phyloP scores from a whole-genome alignment of 2,888 invertebrate species.

The Platycnemis pennipes region DNA sequence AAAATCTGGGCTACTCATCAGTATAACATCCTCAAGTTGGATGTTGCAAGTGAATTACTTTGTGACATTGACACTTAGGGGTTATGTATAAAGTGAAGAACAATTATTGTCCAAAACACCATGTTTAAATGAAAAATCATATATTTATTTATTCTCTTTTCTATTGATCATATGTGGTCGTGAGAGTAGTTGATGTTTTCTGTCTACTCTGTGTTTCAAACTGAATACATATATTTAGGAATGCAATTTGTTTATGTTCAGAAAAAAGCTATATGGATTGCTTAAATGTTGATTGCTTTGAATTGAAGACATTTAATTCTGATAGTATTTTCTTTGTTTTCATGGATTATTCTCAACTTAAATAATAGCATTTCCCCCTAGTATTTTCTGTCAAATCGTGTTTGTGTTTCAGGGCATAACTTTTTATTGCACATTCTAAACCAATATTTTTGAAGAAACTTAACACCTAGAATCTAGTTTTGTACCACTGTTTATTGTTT shows the following conservation, averaged over 20 bases:
- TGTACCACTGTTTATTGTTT: slow-evolving; percentile 65
- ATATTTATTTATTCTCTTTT: slow-evolving; percentile 62
- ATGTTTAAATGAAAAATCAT: slow-evolving; percentile 51
- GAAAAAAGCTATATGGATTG: neutral
- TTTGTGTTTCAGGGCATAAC: slow-evolving; percentile 26
- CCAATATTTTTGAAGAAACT: slow-evolving; percentile 53
- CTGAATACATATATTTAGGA: slow-evolving; percentile 7
- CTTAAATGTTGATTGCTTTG: slow-evolving; percentile 14
- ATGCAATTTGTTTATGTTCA: slow-evolving; percentile 46
- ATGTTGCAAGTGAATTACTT: slow-evolving; percentile 45
- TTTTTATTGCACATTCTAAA: slow-evolving; percentile 56
- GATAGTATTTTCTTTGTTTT: neutral
- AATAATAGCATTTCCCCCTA: neutral
- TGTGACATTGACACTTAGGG: slow-evolving; percentile 51
- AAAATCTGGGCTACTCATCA: slow-evolving; percentile 39
- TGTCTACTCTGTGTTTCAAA: slow-evolving; percentile 41
- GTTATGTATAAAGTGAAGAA: slow-evolving; percentile 48
- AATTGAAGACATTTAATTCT: slow-evolving; percentile 25
- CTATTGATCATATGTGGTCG: slow-evolving; percentile 42
- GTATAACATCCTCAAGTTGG: slow-evolving; percentile 38
- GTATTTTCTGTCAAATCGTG: slow-evolving; percentile 21
- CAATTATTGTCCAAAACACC: slow-evolving; percentile 62
- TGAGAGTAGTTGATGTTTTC: slow-evolving; percentile 42
- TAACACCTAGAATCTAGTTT: slow-evolving; percentile 62
- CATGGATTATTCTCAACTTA: neutral